Conservation (phyloP, 1,140 invertebrate species). For the Watersipora subatra region DNA sequence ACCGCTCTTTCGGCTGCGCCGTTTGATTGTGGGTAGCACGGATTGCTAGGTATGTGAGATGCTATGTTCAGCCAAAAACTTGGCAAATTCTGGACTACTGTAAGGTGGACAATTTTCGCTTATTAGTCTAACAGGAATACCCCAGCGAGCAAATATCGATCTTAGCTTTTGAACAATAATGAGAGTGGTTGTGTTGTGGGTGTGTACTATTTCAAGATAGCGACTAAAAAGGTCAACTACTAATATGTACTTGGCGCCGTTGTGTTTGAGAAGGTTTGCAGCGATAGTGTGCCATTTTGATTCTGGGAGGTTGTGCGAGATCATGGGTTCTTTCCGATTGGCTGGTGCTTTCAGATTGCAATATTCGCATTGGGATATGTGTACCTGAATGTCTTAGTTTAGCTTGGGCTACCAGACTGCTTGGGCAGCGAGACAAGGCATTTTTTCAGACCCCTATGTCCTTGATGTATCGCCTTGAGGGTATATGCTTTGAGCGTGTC, state of each 20-base stretch:
- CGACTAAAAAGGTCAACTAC: background rate
- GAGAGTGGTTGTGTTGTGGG: background rate
- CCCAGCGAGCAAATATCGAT: conserved; percentile 1
- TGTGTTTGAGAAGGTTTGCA: background rate
- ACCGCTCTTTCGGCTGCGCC: conserved; percentile 11
- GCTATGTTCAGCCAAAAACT: background rate
- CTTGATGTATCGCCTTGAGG: background rate
- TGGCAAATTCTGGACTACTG: background rate
- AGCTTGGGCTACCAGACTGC: background rate
- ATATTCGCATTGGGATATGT: background rate
- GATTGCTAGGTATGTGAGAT: conserved; percentile 8
- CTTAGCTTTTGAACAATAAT: background rate
- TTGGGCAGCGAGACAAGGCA: background rate
- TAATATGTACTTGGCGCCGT: background rate
- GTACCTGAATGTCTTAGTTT: background rate
- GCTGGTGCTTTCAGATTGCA: background rate
- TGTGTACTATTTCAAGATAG: background rate
- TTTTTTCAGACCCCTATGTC: background rate
- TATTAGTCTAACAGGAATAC: background rate
- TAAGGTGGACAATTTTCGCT: conserved; percentile 9
- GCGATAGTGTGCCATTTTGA: background rate
- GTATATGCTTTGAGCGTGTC: background rate
- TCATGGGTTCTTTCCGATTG: background rate
- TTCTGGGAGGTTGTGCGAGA: background rate
- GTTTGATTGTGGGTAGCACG: conserved; percentile 4